Conservation (phyloP, 1,140 invertebrate genomes). For the Calliphora vicina region DNA sequence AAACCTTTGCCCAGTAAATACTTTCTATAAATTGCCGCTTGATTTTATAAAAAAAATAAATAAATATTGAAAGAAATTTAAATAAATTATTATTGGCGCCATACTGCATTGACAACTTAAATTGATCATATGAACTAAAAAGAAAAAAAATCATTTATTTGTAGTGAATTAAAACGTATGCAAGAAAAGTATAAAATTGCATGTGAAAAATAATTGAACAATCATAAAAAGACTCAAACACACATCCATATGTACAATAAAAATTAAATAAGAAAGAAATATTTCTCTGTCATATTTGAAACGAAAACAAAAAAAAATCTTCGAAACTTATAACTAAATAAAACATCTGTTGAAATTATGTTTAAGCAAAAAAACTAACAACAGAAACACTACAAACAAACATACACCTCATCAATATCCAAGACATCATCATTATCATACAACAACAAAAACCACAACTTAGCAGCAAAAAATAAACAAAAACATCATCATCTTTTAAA, state of each 20-base stretch:
- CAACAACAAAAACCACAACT: not conserved
- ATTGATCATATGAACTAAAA: not conserved
- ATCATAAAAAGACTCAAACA: not conserved
- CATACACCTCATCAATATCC: not conserved
- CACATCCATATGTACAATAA: too few relatives aligned
- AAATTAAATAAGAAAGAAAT: too few relatives aligned
- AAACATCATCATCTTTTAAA: not conserved
- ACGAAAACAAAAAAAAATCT: not conserved
- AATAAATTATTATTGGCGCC: constrained; percentile 16
- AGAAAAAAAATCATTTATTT: not conserved
- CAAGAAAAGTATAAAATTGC: not conserved
- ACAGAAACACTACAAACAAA: too few relatives aligned
- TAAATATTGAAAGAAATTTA: not conserved
- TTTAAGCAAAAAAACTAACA: not conserved
- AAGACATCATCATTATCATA: not conserved
- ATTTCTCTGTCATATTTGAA: too few relatives aligned
- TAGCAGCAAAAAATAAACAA: not conserved
- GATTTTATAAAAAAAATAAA: not conserved
- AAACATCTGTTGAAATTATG: not conserved
- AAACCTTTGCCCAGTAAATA: not conserved
- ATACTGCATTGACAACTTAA: not conserved
- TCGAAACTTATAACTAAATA: not conserved
- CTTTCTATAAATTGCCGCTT: constrained; percentile 11
- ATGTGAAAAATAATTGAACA: constrained; percentile 5
- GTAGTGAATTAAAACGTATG: not conserved